phyloP scores from a whole-genome alignment of 2,888 invertebrate species.

The Chouioia cunea region DNA sequence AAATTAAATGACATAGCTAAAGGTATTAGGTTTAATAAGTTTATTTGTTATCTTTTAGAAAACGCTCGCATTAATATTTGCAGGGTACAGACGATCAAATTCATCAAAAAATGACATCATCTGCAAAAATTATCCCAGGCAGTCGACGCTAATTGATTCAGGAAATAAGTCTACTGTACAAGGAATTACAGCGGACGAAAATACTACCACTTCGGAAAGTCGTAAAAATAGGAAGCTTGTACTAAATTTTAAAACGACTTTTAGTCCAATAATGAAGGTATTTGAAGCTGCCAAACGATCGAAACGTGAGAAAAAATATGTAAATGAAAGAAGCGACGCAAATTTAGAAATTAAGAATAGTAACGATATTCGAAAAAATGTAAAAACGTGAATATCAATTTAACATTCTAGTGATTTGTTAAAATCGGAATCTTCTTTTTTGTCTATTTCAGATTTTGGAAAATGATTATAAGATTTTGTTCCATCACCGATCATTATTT shows the following conservation, averaged over 20 bases:
- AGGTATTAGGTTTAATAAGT: neutral
- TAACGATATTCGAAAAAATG: no score
- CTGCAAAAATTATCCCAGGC: neutral
- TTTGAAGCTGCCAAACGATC: neutral
- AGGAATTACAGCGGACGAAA: neutral
- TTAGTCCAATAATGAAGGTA: neutral
- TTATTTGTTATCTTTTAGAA: neutral
- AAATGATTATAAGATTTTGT: no score
- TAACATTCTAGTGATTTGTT: no score
- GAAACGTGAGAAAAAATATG: no score
- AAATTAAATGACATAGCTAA: neutral
- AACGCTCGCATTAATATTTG: neutral
- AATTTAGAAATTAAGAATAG: no score
- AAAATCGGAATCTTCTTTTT: no score
- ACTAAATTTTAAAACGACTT: slow-evolving; percentile 2
- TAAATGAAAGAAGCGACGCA: no score
- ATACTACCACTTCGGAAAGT: neutral
- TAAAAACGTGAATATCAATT: no score
- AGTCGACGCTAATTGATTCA: slow-evolving; percentile 10
- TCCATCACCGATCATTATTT: no score
- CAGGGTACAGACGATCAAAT: neutral
- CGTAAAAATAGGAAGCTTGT: neutral
- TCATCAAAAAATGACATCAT: neutral
- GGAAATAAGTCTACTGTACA: neutral
- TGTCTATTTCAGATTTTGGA: no score